phyloP scores from a whole-genome alignment of 2,113 vertebrate species.

The Nycticryphes semicollaris region DNA sequence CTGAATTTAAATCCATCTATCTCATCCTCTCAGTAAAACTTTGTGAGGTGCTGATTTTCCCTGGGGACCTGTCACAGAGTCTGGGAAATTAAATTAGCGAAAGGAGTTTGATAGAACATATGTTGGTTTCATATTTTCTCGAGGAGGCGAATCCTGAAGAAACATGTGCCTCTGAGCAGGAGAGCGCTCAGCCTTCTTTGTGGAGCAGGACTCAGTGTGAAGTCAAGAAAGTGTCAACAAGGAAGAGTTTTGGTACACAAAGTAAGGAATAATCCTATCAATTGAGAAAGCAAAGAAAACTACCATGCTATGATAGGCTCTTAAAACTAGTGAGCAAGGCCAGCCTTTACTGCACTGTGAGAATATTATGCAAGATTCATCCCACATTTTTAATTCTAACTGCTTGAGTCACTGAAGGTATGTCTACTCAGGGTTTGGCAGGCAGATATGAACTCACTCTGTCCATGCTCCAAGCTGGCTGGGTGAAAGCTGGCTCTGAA shows the following conservation, averaged over 20 bases:
- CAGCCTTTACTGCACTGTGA: background rate
- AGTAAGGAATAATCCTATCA: background rate
- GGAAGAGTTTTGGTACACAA: background rate
- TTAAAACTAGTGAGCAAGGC: background rate
- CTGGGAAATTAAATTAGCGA: background rate
- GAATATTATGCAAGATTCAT: background rate
- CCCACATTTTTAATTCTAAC: background rate
- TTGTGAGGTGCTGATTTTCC: background rate
- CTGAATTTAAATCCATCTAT: background rate
- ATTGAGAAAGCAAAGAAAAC: background rate
- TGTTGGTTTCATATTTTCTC: background rate
- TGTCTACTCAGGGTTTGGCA: slow-evolving; percentile 36
- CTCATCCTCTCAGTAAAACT: background rate
- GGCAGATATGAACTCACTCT: background rate
- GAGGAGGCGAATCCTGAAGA: background rate
- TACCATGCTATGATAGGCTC: background rate
- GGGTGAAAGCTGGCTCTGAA: slow-evolving; percentile 3
- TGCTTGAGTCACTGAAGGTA: slow-evolving; percentile 49
- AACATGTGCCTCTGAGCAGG: background rate
- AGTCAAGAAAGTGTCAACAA: background rate
- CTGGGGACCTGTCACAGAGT: background rate
- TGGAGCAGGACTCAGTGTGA: background rate
- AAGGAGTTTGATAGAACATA: background rate
- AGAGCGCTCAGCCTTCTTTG: background rate
- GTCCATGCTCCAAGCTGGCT: background rate